phyloP scores from a whole-genome alignment of 1,140 invertebrate genomes.

The Drosophila orena region DNA sequence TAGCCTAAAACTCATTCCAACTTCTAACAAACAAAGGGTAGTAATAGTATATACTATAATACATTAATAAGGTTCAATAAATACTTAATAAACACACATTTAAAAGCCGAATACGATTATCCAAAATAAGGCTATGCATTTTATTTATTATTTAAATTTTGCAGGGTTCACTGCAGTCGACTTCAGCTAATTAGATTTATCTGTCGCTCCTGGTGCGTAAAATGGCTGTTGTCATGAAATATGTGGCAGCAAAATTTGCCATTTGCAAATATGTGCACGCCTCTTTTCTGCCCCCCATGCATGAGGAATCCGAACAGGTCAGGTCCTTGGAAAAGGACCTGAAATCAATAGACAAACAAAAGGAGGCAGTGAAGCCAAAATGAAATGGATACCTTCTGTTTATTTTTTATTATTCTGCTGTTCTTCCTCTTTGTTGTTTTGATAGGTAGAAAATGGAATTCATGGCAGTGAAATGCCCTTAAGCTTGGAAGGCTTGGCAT shows the following conservation, averaged over 20 bases:
- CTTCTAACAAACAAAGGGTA: neutral
- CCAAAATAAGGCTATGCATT: too few relatives aligned
- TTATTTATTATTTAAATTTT: neutral
- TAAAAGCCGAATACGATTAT: neutral
- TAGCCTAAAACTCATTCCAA: neutral
- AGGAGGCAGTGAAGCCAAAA: neutral
- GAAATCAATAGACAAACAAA: slow-evolving; percentile 12
- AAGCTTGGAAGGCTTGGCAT: slow-evolving; percentile 13
- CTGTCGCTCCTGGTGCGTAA: slow-evolving; percentile 10
- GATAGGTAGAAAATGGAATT: slow-evolving; percentile 12
- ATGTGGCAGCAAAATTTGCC: slow-evolving; percentile 4
- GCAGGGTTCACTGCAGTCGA: slow-evolving; percentile 3
- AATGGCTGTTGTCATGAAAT: slow-evolving; percentile 26
- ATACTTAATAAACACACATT: neutral
- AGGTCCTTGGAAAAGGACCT: slow-evolving; percentile 8
- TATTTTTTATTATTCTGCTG: slow-evolving; percentile 29
- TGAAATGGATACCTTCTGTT: slow-evolving; percentile 37
- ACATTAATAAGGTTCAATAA: neutral
- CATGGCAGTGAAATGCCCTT: slow-evolving; percentile 8
- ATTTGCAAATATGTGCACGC: neutral
- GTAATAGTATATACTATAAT: neutral
- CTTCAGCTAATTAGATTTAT: slow-evolving; percentile 3
- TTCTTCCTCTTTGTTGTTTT: slow-evolving; percentile 24
- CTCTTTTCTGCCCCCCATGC: neutral
- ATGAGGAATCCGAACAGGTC: neutral